Evolutionary conservation across 37 sponge, comb jelly and placozoan species (phyloP).

Genomic region (Bolinopsis microptera): DNA sequence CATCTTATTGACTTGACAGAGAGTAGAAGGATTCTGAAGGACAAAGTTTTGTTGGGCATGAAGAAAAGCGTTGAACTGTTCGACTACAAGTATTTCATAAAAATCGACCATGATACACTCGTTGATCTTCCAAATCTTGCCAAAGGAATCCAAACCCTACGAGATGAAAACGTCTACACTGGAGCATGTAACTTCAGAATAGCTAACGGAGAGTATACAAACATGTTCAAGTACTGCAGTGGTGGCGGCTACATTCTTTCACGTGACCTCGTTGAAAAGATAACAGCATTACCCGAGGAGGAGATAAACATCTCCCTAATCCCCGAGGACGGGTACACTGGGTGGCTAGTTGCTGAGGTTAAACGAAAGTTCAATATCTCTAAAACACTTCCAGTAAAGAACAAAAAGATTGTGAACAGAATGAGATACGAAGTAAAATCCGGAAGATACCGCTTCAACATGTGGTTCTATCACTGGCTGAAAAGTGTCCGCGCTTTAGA

Average conservation of each 20-base stretch:
- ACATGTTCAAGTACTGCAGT: not conserved
- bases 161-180: not conserved
- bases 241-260: slow-evolving; percentile 20
- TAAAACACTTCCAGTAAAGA: not conserved
- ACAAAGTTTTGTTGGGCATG: slow-evolving; percentile 25
- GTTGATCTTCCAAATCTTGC: slow-evolving; percentile 11
- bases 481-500: not conserved
- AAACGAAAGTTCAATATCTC: not conserved
- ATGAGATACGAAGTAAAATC: too few species aligned
- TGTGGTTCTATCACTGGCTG: slow-evolving; percentile 46
- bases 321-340: slow-evolving; percentile 5
- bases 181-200: not conserved
- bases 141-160: not conserved
- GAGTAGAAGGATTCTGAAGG: not conserved
- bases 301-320: not conserved
- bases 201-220: not conserved
- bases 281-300: not conserved
- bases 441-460: not conserved
- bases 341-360: not conserved
- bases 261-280: slow-evolving; percentile 19
- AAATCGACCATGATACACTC: slow-evolving; percentile 18
- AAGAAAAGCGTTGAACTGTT: not conserved
- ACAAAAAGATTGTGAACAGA: not conserved
- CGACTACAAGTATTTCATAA: slow-evolving; percentile 20
- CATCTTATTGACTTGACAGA: not conserved